phyloP scores from a whole-genome alignment of 2,797 vertebrate species.

The Macrochelys suwanniensis region DNA sequence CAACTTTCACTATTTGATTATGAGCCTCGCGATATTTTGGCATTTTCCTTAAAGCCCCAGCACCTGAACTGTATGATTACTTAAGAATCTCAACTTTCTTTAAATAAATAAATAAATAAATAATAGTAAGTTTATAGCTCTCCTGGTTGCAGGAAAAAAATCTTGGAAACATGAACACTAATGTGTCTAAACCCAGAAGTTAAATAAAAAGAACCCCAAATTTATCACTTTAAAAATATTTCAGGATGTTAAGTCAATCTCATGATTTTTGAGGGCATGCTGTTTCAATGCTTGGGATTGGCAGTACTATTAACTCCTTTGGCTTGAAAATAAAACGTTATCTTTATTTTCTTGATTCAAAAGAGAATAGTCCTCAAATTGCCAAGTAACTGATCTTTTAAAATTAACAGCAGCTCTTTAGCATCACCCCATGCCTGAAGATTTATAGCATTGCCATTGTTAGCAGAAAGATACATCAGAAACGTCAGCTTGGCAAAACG shows the following conservation, averaged over 20 bases:
- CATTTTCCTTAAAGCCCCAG: background rate
- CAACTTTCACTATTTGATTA: background rate
- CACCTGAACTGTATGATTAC: background rate
- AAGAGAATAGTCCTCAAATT: background rate
- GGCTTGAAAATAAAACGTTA: background rate
- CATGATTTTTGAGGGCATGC: background rate
- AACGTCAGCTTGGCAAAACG: background rate
- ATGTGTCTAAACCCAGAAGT: background rate
- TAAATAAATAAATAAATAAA: background rate
- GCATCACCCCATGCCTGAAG: constrained; percentile 3
- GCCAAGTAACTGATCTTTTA: background rate
- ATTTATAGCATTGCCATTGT: background rate
- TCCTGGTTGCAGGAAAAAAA: background rate
- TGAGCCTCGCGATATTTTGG: background rate
- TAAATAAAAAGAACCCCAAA: background rate
- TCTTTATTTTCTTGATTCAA: background rate
- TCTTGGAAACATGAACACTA: background rate
- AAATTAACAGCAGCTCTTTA: background rate
- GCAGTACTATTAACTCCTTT: background rate
- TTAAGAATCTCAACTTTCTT: background rate
- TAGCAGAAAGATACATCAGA: background rate
- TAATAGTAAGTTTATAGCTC: background rate
- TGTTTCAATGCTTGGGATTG: background rate
- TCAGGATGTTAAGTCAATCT: background rate
- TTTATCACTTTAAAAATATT: background rate